Evolutionary conservation across 2,113 vertebrate species (phyloP), one percentile per base, ranked within the genome.

Genomic region (Hypanus sabinus): DNA sequence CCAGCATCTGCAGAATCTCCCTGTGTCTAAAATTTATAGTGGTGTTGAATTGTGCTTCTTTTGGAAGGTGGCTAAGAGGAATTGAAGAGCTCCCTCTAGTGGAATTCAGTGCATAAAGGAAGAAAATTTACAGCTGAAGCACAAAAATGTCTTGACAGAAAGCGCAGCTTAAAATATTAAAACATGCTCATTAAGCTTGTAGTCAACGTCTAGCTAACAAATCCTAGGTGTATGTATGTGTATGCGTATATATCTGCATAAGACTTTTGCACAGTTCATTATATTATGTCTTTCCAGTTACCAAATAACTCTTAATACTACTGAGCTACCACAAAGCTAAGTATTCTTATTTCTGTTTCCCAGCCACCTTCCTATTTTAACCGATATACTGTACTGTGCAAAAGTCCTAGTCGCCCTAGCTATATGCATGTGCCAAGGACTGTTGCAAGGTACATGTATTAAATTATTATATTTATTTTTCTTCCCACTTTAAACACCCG

Each of bases 71-170:
- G 65, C 36, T 55, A 57, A 96, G 96, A 96, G 94, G 96, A 97
- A 97, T 96, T 94, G 96, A 97, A 97, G 96, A 97, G 97, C 97
- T 96, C 97, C 96, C 97, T 97, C 97, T 97, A 97, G 97, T 97
- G 97, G 97, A 94, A 75, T 94, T 94, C 91, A 81, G 95, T 91
- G 95, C 73, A 73, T 73, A 93, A 70, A 93, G 38, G 14, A 9
- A 38, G 73, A 38, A 93, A 73, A 33, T 73, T 22, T 73, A 57
- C 12, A 88, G 81, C 38, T n/a, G 27, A 88, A 88, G 57, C 14
- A 65, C n/a, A 90, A 68, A 85, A 65, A 36, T 30, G 60, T 33
- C 12, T 90, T 14, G 33, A 68, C 33, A 90, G n/a, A 57, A 62
- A 90, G 60, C 27, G 65, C 60, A 36, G 85, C 16, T 68, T 90